Evolutionary conservation across 1,140 invertebrate genomes (phyloP), one percentile per base, ranked within the genome.

Genomic region (Drosophila nigromelanica): DNA sequence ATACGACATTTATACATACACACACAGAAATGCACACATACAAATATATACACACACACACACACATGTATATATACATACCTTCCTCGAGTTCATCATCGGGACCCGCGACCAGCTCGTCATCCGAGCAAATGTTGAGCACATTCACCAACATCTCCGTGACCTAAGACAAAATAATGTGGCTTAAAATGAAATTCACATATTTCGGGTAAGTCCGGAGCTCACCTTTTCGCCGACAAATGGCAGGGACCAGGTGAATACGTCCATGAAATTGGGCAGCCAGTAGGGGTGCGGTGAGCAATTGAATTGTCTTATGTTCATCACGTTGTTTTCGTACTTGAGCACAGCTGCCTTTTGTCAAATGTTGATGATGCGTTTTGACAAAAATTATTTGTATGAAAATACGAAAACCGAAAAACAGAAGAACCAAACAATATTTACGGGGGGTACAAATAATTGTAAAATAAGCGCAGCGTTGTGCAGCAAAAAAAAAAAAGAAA

Each of bases 231-330:
- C 99, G 76, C 98, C 99, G 72, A 99, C 99, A 94, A 99, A 99
- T 86, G 99, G 99, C 93, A 99, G 93, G 82, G 98, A 99, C 99
- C 99, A 99, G 78, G 99, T 99, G 93, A 99, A 99, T 54, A 99
- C 99, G 94, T 99, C 99, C 99, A 99, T 99, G 93, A 99, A 99
- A 93, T 99, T 99, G 85, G 99, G 99, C 93, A 99, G 93, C 99
- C 99, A 99, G 92, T 99, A 99, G 35, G 99, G 99, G 94, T 99
- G 99, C 67, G 98, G 98, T 76, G 98, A 99, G 94, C 98, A 99
- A 93, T 99, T 99, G 93, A 99, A 99, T 94, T 99, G 99, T 91
- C 99, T 95, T 91, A 99, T 99, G 93, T 99, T 99, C 99, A 99
- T 99, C 81, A 99, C 99, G 94, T 99, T 99, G 93, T 99, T 99